Evolutionary conservation across 1,140 invertebrate species (phyloP), one percentile per base, ranked within the genome.

Genomic region (Eupeodes corollae): DNA sequence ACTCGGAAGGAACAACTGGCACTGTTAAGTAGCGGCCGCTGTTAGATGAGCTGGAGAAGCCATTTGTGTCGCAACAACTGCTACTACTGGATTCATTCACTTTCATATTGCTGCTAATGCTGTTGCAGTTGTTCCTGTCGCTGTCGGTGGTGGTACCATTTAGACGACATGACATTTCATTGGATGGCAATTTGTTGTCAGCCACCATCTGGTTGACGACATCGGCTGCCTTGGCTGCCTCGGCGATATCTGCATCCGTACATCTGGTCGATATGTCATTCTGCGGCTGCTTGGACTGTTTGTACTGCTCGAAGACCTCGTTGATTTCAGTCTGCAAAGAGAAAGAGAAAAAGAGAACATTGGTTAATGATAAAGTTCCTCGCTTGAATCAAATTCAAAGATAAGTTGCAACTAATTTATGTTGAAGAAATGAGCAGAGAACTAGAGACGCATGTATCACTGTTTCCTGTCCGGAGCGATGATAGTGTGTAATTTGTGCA

Each of bases 301-400:
- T 62, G 51, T 59, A 58, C 35, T 59, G 44, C 50, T 67, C 64
- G 41, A 67, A 67, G 40, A 67, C 64, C 47, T 67, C 63, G 54
- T 67, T 67, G 56, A 67, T 67, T 61, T 67, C 64, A 48, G 57
- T 53, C 64, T 67, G 57, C 51, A 66, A 63, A 56, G 60, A 63
- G 12, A 39, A 49, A 37, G 31, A 46, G 32, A 35, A 18, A 46
- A 33, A 18, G 13, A 21, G 39, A 35, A n/a, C n/a, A n/a, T n/a
- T n/a, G n/a, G n/a, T n/a, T n/a, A n/a, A 26, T 26, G 21, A 26
- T 26, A 26, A 26, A 26, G 21, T 26, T 26, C 21, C 21, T 5
- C 21, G 3, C n/a, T n/a, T n/a, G n/a, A n/a, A n/a, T n/a, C n/a
- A n/a, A n/a, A n/a, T n/a, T 8, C 21, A 8, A 8, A 26, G 21